A percentile compares a stretch with the other conserved stretches of the same genome.
phyloP scores from a whole-genome alignment of 2,797 vertebrate species.

The Pelodytes ibericus region DNA sequence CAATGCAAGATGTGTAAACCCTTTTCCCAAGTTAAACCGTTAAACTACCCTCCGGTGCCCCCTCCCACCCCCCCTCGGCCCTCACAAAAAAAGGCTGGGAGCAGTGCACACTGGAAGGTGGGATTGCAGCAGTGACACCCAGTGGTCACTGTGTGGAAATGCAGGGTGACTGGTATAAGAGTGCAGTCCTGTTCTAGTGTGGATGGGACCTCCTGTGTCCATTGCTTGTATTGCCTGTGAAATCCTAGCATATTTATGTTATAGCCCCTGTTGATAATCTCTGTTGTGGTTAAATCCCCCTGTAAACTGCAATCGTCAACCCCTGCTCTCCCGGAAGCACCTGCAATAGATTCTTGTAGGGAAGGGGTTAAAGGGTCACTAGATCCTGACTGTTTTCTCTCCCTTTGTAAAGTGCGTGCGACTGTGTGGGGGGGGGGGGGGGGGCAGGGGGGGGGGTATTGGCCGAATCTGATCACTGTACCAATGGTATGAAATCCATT shows the following conservation, averaged over 20 bases:
- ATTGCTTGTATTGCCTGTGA: neutral
- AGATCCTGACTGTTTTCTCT: slow-evolving; percentile 28
- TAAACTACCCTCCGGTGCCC: neutral
- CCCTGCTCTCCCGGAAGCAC: slow-evolving; percentile 11
- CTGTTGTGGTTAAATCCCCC: neutral
- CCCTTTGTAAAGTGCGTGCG: slow-evolving; percentile 47
- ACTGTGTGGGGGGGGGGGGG: slow-evolving; percentile 35
- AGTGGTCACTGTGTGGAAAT: neutral
- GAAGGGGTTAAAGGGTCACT: neutral
- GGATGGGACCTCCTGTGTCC: slow-evolving; percentile 1
- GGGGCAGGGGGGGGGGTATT: too few species aligned
- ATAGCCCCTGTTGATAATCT: too few species aligned
- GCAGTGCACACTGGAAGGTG: slow-evolving; percentile 14
- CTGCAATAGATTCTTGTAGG: neutral
- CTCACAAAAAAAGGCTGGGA: neutral
- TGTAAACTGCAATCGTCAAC: neutral
- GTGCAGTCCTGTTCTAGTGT: too few species aligned
- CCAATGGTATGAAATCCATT: slow-evolving; percentile 46
- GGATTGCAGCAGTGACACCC: slow-evolving; percentile 19
- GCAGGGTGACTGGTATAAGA: too few species aligned
- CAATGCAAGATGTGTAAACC: neutral
- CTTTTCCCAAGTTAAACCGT: neutral
- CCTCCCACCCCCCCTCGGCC: too few species aligned
- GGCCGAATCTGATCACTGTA: slow-evolving; percentile 45
- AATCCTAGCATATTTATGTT: slow-evolving; percentile 4